phyloP scores from a whole-genome alignment of 1,140 invertebrate species.

The Aphis gossypii region DNA sequence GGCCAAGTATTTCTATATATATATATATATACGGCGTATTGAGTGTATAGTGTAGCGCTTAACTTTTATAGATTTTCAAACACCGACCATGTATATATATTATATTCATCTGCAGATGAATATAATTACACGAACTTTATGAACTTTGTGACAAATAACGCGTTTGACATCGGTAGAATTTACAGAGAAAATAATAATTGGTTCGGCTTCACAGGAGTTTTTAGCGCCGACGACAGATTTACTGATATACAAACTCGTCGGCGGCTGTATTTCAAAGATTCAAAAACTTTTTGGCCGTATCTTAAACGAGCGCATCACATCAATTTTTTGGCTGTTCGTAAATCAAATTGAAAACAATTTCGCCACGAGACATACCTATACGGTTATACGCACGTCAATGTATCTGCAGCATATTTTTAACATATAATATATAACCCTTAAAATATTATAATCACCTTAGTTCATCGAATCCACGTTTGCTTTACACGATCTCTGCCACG shows the following conservation, averaged over 20 bases:
- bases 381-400: neutral
- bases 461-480: neutral
- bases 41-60: neutral
- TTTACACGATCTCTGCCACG: neutral
- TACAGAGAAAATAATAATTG: constrained; percentile 25
- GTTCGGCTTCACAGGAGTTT: neutral
- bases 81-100: neutral
- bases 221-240: constrained; percentile 54
- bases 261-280: constrained; percentile 35
- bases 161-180: neutral
- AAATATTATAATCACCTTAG: neutral
- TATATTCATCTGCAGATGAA: neutral
- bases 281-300: neutral
- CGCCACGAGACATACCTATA: neutral
- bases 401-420: neutral
- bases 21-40: neutral
- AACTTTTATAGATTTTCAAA: neutral
- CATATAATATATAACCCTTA: neutral
- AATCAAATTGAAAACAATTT: constrained; percentile 5
- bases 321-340: constrained; percentile 8
- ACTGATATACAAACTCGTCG: neutral
- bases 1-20: neutral
- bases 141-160: neutral
- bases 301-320: neutral
- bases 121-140: neutral